Evolutionary conservation across 2,113 vertebrate species (phyloP).

Genomic region (Caracal caracal): DNA sequence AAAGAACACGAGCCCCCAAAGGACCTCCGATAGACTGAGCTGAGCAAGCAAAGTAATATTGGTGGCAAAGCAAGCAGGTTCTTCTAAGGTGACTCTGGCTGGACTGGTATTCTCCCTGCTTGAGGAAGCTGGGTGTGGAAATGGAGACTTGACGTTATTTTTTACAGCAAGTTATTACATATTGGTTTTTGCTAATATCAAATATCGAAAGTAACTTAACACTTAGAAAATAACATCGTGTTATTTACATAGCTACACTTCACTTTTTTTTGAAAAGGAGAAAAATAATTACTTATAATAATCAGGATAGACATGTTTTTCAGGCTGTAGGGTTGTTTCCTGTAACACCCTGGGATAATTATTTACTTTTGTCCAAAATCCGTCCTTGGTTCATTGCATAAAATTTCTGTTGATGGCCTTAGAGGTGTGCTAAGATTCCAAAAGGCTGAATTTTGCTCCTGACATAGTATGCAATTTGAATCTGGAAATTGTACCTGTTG

Average conservation of each 20-base stretch:
- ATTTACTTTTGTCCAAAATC: background rate
- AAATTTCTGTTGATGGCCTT: background rate
- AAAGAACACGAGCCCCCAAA: background rate
- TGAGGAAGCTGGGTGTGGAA: background rate
- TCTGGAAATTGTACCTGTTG: background rate
- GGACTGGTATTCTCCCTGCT: background rate
- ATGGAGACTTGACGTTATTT: background rate
- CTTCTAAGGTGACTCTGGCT: background rate
- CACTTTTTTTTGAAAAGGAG: background rate
- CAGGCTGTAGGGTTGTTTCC: background rate
- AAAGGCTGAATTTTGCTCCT: background rate
- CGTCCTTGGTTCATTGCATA: background rate
- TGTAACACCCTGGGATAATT: conserved; percentile 32
- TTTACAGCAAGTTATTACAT: conserved; percentile 6
- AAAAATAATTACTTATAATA: conserved; percentile 42
- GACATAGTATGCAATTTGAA: background rate
- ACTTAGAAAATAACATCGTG: background rate
- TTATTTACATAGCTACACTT: background rate
- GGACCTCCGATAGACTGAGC: background rate
- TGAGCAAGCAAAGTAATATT: background rate
- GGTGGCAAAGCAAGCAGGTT: background rate
- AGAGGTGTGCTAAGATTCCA: background rate
- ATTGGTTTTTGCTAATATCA: background rate
- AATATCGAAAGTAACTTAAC: background rate
- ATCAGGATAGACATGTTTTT: conserved; percentile 20